These are phyloP conservation scores for Drosophila santomea DNA, from an alignment of 1,140 invertebrate genomes.

Conservation along the genomic window DNA sequence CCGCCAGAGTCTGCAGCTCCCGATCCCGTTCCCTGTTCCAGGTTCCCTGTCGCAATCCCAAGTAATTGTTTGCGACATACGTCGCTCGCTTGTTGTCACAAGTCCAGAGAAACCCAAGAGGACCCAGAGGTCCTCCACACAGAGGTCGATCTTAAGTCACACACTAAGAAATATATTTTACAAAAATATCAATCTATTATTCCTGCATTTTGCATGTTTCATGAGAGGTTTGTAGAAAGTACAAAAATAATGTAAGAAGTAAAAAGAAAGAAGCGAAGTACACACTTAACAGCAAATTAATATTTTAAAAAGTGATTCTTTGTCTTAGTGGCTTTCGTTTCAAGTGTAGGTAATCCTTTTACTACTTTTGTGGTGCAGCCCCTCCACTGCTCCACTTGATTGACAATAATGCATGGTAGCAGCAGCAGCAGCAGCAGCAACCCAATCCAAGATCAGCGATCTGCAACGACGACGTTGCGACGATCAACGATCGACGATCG, in stretches of 20 bases:
- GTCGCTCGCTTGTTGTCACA: constrained; percentile 82
- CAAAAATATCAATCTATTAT: neutral
- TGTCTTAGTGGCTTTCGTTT: neutral
- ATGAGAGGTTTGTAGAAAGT: no score
- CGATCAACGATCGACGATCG: constrained; percentile 62
- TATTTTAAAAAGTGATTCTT: no score
- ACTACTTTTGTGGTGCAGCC: constrained; percentile 53
- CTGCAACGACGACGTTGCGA: constrained; percentile 36
- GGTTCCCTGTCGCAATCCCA: constrained; percentile 72
- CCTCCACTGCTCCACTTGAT: constrained; percentile 62
- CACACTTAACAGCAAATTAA: no score
- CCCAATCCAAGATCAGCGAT: constrained; percentile 56
- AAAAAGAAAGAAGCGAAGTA: no score
- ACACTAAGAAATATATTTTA: constrained; percentile 10
- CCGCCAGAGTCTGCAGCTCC: constrained; percentile 15
- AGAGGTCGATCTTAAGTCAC: constrained; percentile 66
- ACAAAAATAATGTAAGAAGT: no score
- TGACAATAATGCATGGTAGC: constrained; percentile 84
- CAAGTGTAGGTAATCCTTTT: constrained; percentile 71
- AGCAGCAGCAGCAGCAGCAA: constrained; percentile 47
- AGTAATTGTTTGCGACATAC: constrained; percentile 84
- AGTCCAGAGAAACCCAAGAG: constrained; percentile 26
- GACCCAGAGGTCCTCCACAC: constrained; percentile 37
- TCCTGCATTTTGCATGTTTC: no score
- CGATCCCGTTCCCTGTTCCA: constrained; percentile 14